phyloP scores from a whole-genome alignment of 1,140 invertebrate species.

The Drosophila funebris region DNA sequence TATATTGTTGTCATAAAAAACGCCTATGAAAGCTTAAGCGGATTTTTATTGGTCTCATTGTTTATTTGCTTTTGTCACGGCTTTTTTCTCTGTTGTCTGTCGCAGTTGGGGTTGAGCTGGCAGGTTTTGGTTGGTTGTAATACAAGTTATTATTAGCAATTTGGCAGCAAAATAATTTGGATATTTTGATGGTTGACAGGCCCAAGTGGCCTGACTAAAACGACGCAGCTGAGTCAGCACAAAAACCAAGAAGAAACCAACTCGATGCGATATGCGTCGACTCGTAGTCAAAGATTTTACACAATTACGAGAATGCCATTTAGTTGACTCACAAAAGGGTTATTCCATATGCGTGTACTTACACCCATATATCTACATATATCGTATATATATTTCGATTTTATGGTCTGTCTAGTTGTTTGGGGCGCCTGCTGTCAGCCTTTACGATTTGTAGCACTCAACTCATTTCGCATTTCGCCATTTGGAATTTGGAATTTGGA shows the following conservation, averaged over 20 bases:
- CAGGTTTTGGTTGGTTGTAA: constrained; percentile 42
- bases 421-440: constrained; percentile 36
- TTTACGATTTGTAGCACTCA: constrained; percentile 81
- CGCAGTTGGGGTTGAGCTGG: not conserved
- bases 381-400: constrained; percentile 22
- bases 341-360: constrained; percentile 28
- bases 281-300: constrained; percentile 29
- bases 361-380: constrained; percentile 5
- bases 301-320: constrained; percentile 34
- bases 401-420: constrained; percentile 67
- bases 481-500: constrained; percentile 40
- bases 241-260: constrained; percentile 26
- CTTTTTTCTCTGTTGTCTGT: constrained; percentile 42
- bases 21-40: constrained; percentile 83
- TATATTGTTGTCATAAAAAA: constrained; percentile 83
- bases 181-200: constrained; percentile 63
- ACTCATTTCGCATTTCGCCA: constrained; percentile 76
- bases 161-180: constrained; percentile 77
- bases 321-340: constrained; percentile 19
- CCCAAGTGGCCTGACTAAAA: not conserved
- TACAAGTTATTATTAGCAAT: constrained; percentile 82
- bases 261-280: not conserved
- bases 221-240: constrained; percentile 42
- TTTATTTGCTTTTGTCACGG: constrained; percentile 81
- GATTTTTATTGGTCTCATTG: constrained; percentile 81